A percentile compares a stretch with the other conserved stretches of the same genome.
phyloP scores from a whole-genome alignment of 2,113 vertebrate genomes.

The Tupaia chinensis region DNA sequence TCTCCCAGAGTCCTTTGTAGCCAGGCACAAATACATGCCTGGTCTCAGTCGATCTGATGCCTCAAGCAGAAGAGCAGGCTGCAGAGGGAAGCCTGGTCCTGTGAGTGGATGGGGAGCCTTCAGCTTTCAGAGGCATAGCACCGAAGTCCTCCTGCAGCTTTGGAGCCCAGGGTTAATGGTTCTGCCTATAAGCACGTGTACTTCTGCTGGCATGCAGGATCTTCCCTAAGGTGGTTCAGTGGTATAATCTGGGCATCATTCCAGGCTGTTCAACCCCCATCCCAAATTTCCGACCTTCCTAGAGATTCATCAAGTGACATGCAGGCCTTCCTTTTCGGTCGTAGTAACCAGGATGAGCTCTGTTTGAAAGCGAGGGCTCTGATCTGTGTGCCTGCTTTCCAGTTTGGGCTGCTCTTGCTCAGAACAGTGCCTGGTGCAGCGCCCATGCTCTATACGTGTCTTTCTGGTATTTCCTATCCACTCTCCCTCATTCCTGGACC shows the following conservation, averaged over 20 bases:
- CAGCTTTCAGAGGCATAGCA: not conserved
- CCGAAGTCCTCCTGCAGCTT: not conserved
- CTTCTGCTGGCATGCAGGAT: not conserved
- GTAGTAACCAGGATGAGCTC: not conserved
- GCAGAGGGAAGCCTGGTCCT: not conserved
- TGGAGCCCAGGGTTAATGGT: not conserved
- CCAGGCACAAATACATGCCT: not conserved
- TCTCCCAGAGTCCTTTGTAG: not conserved
- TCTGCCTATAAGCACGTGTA: not conserved
- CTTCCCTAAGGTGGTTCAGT: not conserved
- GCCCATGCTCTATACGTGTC: accelerated
- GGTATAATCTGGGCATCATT: not conserved
- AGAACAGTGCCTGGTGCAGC: accelerated
- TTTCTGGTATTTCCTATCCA: accelerated
- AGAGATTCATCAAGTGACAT: not conserved
- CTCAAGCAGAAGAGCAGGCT: not conserved
- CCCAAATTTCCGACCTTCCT: not conserved
- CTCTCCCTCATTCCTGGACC: too few species aligned
- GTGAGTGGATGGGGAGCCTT: too few species aligned
- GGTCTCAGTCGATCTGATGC: not conserved
- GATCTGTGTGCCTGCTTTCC: not conserved
- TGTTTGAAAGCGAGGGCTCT: not conserved
- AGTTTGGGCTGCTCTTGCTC: accelerated
- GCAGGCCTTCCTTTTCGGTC: not conserved
- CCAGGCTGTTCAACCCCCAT: not conserved